Evolutionary conservation across 2,888 invertebrate genomes (phyloP), one percentile per base, ranked within the genome.

Genomic region (Cinara cedri): DNA sequence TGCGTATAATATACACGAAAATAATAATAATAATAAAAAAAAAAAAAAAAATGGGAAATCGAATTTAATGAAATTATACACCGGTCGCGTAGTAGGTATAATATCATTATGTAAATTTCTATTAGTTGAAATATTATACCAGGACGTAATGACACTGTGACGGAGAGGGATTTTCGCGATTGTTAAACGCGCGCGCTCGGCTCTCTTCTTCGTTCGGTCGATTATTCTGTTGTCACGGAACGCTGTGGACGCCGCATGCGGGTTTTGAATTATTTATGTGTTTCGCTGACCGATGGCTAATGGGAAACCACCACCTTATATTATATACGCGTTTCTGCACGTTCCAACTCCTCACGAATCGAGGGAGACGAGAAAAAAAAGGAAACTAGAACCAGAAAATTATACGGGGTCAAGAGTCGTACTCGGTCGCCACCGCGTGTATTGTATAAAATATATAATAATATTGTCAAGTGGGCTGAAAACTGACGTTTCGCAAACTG

Each of bases 241-340:
- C 34, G 34, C 19, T 9, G 24, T 19, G 2, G 3, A 21, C 10
- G 57, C 26, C 3, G 16, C 3, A 6, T 1, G 26, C 55, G 51
- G 8, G 62, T 51, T 74, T 74, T 63, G 63, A 74, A 74, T 74
- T 74, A 74, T 74, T 74, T 63, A 74, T 74, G 34, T 34, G 6
- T 63, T 63, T 63, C 21, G 19, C 54, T 19, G 42, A 60, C 26
- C 16, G 51, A 34, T 19, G 14, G 72, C 9, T 72, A 62, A 62
- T n/a, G 74, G 74, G 51, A 19, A 54, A 34, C 42, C 14, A 63
- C 44, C 42, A 49, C 2, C 19, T 72, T 34, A 34, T 34, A 34
- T 34, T 34, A 34, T 34, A 34, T 6, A 34, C 34, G 34, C 34
- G 34, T 34, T 34, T 3, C 34, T 34, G 34, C 26, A 44, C 65